Conservation (phyloP, 2,888 invertebrate species). For the Epinotia brunnichana region DNA sequence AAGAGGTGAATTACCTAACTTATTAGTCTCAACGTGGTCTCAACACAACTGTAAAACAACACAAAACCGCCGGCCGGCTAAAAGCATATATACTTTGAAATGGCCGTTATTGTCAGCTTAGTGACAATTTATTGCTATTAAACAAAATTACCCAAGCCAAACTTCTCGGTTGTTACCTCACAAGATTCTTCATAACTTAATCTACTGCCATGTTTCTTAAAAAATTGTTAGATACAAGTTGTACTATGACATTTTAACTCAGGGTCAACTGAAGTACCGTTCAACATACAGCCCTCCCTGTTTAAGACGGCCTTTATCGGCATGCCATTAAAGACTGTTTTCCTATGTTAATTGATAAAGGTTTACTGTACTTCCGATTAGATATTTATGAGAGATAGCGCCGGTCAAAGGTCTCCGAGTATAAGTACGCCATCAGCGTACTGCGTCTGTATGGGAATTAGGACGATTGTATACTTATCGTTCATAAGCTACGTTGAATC, state of each 20-base stretch:
- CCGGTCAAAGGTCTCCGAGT: constrained; percentile 39
- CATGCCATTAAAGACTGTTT: constrained; percentile 15
- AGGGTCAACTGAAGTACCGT: constrained; percentile 31
- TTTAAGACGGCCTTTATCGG: background rate
- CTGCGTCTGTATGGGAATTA: constrained; percentile 22
- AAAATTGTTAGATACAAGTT: constrained; percentile 18
- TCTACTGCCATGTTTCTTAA: constrained; percentile 17
- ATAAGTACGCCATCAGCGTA: constrained; percentile 35
- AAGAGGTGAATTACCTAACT: background rate
- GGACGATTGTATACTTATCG: background rate
- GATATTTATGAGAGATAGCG: constrained; percentile 39
- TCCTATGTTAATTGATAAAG: constrained; percentile 22
- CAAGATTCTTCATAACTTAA: background rate
- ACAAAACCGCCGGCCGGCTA: background rate
- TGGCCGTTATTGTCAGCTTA: background rate
- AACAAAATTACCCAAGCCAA: background rate
- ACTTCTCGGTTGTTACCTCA: background rate
- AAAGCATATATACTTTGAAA: background rate
- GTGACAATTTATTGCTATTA: constrained; percentile 2
- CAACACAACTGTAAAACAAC: background rate
- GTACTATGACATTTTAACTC: constrained; percentile 31
- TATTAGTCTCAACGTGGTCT: background rate
- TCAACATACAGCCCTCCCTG: constrained; percentile 1
- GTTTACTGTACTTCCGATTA: constrained; percentile 36
- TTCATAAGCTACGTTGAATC: constrained; percentile 18